phyloP scores from a whole-genome alignment of 2,113 vertebrate genomes.

The Campylomormyrus numenius region DNA sequence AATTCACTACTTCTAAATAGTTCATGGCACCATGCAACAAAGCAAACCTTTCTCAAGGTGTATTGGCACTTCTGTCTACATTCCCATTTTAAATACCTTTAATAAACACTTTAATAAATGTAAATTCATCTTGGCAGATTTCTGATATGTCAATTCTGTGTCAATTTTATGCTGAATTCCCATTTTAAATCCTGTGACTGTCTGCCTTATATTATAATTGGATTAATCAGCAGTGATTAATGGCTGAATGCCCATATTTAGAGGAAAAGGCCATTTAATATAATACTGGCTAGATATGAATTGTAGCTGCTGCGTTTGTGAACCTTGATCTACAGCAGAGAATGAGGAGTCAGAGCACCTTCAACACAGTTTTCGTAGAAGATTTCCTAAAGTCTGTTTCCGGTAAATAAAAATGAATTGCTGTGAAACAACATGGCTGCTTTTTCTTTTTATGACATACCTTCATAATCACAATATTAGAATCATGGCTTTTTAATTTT shows the following conservation, averaged over 20 bases:
- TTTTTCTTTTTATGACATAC: neutral
- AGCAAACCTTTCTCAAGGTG: neutral
- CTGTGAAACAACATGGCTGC: neutral
- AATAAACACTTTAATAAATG: neutral
- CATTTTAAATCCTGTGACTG: neutral
- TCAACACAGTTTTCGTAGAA: neutral
- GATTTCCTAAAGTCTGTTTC: neutral
- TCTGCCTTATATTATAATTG: neutral
- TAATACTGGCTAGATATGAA: neutral
- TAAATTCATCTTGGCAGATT: neutral
- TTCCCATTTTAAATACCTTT: neutral
- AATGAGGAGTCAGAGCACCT: neutral
- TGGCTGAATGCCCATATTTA: neutral
- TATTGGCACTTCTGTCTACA: neutral
- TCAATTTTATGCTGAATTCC: neutral
- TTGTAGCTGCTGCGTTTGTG: neutral
- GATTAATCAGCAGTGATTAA: neutral
- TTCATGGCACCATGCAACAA: neutral
- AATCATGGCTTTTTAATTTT: neutral
- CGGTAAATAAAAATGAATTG: conserved; percentile 15
- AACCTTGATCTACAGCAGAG: too few relatives aligned
- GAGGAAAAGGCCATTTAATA: neutral
- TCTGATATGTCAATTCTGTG: neutral
- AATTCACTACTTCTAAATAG: neutral
- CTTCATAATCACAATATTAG: neutral